These are phyloP conservation scores for Notamacropus eugenii DNA, from an alignment of 2,797 vertebrate species.

Conservation along the genomic window DNA sequence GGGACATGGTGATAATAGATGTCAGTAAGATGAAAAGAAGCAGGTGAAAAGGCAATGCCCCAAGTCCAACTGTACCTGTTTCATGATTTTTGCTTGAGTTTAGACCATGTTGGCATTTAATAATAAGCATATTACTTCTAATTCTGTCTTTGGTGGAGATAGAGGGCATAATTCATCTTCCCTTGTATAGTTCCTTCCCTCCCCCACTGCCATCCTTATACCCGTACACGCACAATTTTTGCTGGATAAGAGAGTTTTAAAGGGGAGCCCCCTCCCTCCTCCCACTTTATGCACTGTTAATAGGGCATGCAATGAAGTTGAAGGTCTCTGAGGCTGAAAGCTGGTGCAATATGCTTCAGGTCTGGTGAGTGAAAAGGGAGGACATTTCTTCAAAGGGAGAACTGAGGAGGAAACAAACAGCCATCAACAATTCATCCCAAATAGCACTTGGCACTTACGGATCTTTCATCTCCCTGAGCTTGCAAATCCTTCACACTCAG, in stretches of 20 bases:
- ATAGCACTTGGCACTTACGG: not conserved
- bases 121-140: not conserved
- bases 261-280: not conserved
- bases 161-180: not conserved
- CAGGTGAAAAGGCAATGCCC: not conserved
- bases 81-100: not conserved
- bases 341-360: not conserved
- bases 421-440: not conserved
- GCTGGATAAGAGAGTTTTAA: not conserved
- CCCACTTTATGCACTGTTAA: not conserved
- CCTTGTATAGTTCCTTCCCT: not conserved
- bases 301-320: not conserved
- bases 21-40: not conserved
- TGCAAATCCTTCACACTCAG: not conserved
- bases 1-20: not conserved
- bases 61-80: not conserved
- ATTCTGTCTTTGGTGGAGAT: not conserved
- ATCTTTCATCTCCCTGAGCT: not conserved
- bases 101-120: not conserved
- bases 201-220: not conserved
- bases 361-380: not conserved
- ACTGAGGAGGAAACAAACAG: not conserved
- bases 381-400: not conserved
- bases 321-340: not conserved
- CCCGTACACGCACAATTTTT: not conserved